Conservation (phyloP, 2,797 vertebrate genomes). For the Oryzias dopingdopingensis region DNA sequence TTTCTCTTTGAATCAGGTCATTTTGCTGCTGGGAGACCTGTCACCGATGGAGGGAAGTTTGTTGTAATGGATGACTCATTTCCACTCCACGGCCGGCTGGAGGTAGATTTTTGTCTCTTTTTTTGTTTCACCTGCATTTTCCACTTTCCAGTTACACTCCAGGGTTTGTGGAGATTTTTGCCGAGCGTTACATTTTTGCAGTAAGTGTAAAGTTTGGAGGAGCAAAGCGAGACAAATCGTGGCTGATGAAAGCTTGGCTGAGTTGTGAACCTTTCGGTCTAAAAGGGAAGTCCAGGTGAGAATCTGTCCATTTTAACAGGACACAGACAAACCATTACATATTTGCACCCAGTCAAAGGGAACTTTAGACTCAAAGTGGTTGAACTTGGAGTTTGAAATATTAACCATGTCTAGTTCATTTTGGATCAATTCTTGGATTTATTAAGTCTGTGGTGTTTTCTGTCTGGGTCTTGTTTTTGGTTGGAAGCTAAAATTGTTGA, state of each 20-base stretch:
- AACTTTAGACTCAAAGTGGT: too few species aligned
- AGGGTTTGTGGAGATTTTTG: slow-evolving; percentile 42
- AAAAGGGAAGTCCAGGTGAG: slow-evolving; percentile 68
- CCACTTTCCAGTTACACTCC: slow-evolving; percentile 18
- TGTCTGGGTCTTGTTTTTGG: slow-evolving; percentile 9
- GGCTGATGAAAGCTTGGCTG: slow-evolving; percentile 48
- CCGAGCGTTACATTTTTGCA: slow-evolving; percentile 49
- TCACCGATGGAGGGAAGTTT: slow-evolving; percentile 17
- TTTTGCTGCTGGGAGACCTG: slow-evolving; percentile 2
- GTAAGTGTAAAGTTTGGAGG: slow-evolving; percentile 52
- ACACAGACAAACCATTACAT: too few species aligned
- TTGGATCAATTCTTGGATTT: slow-evolving; percentile 5
- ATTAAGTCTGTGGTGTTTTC: background rate
- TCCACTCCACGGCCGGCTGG: slow-evolving; percentile 7
- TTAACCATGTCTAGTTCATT: slow-evolving; percentile 6
- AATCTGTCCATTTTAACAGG: background rate
- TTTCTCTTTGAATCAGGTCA: slow-evolving; percentile 18
- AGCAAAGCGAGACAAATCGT: slow-evolving; percentile 49
- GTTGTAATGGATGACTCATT: slow-evolving; percentile 37
- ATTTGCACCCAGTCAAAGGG: too few species aligned
- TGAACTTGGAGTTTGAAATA: background rate
- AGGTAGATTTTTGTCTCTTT: slow-evolving; percentile 5
- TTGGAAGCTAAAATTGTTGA: too few species aligned
- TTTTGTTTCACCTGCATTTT: slow-evolving; percentile 30
- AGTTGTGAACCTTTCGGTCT: slow-evolving; percentile 42